A percentile compares a stretch with the other conserved stretches of the same genome.
Evolutionary conservation across 1,140 invertebrate genomes (phyloP).

Genomic region (Pseudachorutes palmiensis): DNA sequence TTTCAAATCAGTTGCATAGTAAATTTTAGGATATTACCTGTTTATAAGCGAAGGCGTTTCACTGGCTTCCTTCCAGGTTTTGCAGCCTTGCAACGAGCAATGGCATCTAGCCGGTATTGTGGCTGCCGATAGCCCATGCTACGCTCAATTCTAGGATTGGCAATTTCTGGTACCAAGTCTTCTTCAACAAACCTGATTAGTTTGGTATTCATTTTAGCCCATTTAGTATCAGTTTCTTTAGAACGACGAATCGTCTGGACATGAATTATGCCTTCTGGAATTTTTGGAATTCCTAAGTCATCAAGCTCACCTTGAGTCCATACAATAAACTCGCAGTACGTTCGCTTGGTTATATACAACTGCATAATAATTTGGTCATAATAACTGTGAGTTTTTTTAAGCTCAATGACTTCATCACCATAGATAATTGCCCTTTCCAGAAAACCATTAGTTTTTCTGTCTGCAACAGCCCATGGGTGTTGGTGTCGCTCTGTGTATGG

Average conservation of each 20-base stretch:
- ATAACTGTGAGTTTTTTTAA: slow-evolving; percentile 40
- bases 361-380: slow-evolving; percentile 45
- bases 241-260: background rate
- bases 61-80: no score
- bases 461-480: background rate
- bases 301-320: slow-evolving; percentile 39
- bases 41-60: no score
- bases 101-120: background rate
- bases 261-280: background rate
- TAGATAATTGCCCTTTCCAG: background rate
- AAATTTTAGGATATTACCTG: no score
- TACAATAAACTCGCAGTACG: slow-evolving; percentile 42
- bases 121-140: background rate
- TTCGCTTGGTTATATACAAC: slow-evolving; percentile 39
- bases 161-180: background rate
- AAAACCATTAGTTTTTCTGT: background rate
- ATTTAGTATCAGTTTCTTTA: background rate
- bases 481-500: slow-evolving; percentile 35
- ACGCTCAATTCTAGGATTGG: background rate
- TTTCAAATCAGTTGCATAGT: no score
- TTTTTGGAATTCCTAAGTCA: background rate
- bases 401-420: slow-evolving; percentile 10
- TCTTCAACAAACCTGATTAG: background rate
- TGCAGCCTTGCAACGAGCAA: no score
- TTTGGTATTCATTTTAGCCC: background rate